Conservation (phyloP, 2,113 vertebrate species). For the Phalacrocorax carbo region DNA sequence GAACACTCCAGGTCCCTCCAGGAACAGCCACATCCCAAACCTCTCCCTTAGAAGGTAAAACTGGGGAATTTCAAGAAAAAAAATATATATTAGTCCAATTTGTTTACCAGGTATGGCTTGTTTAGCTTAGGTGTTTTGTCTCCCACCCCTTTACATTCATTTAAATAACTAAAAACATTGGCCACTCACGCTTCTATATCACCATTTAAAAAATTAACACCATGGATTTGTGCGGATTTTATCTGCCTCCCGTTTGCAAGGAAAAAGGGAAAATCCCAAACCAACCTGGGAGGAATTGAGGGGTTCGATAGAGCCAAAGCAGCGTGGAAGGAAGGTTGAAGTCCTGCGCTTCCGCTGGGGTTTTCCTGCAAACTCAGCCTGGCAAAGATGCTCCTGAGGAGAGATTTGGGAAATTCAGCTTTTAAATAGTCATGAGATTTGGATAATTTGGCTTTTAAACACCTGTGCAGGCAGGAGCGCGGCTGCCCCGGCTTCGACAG, state of each 20-base stretch:
- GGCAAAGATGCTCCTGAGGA: neutral
- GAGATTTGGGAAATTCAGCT: neutral
- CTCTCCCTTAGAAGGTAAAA: neutral
- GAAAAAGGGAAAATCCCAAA: neutral
- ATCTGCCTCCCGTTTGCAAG: neutral
- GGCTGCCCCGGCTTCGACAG: neutral
- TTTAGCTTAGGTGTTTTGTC: neutral
- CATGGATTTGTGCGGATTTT: accelerated
- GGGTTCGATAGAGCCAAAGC: neutral
- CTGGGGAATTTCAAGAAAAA: accelerated
- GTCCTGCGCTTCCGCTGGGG: neutral
- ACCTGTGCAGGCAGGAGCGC: neutral
- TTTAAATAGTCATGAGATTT: accelerated
- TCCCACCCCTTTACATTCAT: neutral
- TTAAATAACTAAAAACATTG: neutral
- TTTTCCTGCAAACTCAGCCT: neutral
- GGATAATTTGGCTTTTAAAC: neutral
- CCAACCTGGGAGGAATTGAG: neutral
- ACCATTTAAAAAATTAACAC: accelerated
- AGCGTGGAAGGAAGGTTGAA: accelerated
- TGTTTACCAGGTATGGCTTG: accelerated
- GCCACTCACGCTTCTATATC: neutral
- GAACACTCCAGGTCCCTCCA: accelerated
- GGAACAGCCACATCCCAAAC: neutral
- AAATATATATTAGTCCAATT: neutral